Conservation (phyloP, 2,888 invertebrate species). For the Peribatodes rhomboidaria region DNA sequence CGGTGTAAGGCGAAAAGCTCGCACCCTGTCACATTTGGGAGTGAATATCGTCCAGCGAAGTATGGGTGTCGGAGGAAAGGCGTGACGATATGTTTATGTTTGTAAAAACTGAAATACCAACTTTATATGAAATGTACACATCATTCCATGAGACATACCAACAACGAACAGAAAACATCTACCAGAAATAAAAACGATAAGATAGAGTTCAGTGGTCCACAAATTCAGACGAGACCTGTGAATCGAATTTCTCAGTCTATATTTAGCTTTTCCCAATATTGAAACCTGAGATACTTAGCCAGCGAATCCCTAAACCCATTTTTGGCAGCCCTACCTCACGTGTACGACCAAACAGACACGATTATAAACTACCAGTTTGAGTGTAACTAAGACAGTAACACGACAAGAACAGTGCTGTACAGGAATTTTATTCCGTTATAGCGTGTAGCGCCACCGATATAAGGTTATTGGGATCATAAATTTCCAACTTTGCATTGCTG, state of each 20-base stretch:
- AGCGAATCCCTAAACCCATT: conserved; percentile 15
- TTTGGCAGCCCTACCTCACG: conserved; percentile 41
- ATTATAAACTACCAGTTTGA: conserved; percentile 67
- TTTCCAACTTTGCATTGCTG: conserved; percentile 56
- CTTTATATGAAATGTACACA: background rate
- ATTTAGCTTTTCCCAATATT: conserved; percentile 1
- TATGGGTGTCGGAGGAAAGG: too few relatives aligned
- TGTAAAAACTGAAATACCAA: too few relatives aligned
- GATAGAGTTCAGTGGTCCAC: conserved; percentile 1
- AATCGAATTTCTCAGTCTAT: conserved; percentile 2
- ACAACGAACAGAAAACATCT: background rate
- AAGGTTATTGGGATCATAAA: conserved; percentile 62
- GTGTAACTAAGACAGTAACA: conserved; percentile 71
- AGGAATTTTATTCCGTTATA: conserved; percentile 74
- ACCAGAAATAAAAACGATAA: background rate
- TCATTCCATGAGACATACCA: background rate
- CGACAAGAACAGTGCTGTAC: conserved; percentile 70
- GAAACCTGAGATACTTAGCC: conserved; percentile 5
- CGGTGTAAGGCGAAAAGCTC: too few relatives aligned
- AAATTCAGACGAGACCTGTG: background rate
- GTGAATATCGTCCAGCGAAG: too few relatives aligned
- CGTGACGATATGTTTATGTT: too few relatives aligned
- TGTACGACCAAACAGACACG: conserved; percentile 57
- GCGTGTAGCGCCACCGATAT: conserved; percentile 63
- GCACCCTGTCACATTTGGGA: too few relatives aligned